A percentile compares a stretch with the other conserved stretches of the same genome.
Evolutionary conservation across 2,113 vertebrate species (phyloP).

Genomic region (Salvelinus sp.): DNA sequence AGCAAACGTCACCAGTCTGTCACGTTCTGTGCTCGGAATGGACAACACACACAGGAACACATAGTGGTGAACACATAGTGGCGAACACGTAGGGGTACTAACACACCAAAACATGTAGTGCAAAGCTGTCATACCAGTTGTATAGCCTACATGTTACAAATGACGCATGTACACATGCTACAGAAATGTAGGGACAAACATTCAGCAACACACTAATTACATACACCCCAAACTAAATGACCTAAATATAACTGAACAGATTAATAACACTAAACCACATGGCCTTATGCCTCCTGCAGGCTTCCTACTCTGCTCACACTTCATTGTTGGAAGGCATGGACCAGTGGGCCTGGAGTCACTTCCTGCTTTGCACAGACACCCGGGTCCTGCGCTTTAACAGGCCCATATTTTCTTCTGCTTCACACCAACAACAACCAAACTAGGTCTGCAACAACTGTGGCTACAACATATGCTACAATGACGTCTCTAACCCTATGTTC

Average conservation of each 20-base stretch:
- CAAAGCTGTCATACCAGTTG: background rate
- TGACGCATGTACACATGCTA: background rate
- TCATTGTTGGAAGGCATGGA: constrained; percentile 58
- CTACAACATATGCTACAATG: constrained; percentile 21
- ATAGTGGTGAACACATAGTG: background rate
- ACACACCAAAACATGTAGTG: background rate
- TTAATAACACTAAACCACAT: constrained; percentile 23
- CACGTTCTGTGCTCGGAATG: background rate
- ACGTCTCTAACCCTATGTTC: background rate
- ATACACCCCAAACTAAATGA: too few relatives aligned
- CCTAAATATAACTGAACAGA: background rate
- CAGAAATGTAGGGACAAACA: constrained; percentile 17
- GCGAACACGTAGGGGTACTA: background rate
- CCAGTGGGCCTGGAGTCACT: constrained; percentile 53
- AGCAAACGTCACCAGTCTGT: constrained; percentile 21
- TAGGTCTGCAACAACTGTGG: background rate
- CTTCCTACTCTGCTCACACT: constrained; percentile 65
- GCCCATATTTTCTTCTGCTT: constrained; percentile 36
- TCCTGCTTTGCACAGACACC: constrained; percentile 54
- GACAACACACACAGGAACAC: background rate
- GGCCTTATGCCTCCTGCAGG: constrained; percentile 51
- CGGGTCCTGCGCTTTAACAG: constrained; percentile 25
- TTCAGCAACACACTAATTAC: too few relatives aligned
- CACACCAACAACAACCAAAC: background rate
- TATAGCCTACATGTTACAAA: background rate